Evolutionary conservation across 2,113 vertebrate genomes (phyloP).

Genomic region (Otis tarda): DNA sequence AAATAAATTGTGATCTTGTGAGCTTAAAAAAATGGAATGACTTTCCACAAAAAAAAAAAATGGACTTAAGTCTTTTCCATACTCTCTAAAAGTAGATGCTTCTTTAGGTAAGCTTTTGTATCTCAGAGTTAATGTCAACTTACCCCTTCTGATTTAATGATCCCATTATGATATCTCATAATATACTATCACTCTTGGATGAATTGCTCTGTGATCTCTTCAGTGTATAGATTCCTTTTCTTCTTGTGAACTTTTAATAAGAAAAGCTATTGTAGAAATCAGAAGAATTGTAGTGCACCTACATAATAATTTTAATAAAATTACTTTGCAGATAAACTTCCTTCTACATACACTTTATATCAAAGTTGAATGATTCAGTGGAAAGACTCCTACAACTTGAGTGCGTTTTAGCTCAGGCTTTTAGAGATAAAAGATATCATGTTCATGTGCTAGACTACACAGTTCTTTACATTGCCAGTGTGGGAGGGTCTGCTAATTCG

Average conservation of each 20-base stretch:
- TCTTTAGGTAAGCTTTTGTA: background rate
- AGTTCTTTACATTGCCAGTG: background rate
- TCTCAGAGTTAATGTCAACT: background rate
- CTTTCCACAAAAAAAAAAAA: background rate
- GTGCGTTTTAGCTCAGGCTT: background rate
- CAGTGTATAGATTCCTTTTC: background rate
- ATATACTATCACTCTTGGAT: background rate
- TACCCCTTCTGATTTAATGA: constrained; percentile 1
- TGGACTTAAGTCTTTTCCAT: background rate
- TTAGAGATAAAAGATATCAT: background rate
- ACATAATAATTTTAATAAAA: constrained; percentile 23
- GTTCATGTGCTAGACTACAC: background rate
- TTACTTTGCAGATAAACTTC: constrained; percentile 10
- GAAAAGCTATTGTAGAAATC: constrained; percentile 1
- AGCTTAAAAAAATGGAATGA: background rate
- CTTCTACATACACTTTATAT: background rate
- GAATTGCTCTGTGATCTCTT: background rate
- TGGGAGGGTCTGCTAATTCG: background rate
- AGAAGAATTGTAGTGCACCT: background rate
- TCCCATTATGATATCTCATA: background rate
- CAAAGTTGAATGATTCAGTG: background rate
- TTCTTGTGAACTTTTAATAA: constrained; percentile 33
- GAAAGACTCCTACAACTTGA: background rate
- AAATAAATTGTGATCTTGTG: background rate
- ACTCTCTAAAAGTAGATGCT: background rate